Base-by-base conservation (phyloP, 2,888 invertebrate genomes). In the Melinaea marsaeus region DNA sequence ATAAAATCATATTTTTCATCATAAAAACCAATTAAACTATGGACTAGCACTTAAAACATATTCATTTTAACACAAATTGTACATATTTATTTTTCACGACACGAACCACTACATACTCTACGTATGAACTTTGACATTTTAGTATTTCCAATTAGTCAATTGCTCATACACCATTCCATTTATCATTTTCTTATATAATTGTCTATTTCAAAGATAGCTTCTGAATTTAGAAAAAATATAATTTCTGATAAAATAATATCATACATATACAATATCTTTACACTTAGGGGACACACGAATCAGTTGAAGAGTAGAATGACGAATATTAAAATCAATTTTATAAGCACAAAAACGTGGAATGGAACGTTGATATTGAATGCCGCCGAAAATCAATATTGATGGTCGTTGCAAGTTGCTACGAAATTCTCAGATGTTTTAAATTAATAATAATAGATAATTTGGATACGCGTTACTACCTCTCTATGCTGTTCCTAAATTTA, bases 71-170 rank as follows among this genome's bases (percentile, higher is more conserved):
- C 51, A 51, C 32, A 51, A 51, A 51, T 51, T 51, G 32, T 22
- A 61, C 59, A 65, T 63, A 47, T 48, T 62, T 60, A 59, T 69
- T 75, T 72, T 69, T 68, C 70, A 72, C 67, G 67, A 71, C 72
- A 74, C 70, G 70, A 32, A 72, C 69, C 72, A 71, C 73, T 72
- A 74, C 74, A 55, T 60, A 67, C 62, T 64, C 69, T 66, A 72
- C 76, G 70, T 73, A 75, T 88, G 89, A 89, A 90, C 90, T 90
- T 88, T 90, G 89, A 89, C 89, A 90, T 89, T 89, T 86, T 79
- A 74, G 67, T 71, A 67, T 68, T 69, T 70, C 67, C 80, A 78
- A 64, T 77, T 76, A 56, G 78, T 81, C 76, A 85, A 86, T 68
- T 76, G 75, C 79, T 61, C 77, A 82, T 70, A 72, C 67, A 72